Conservation (phyloP, 2,113 vertebrate species). For the Phaethornis superciliosus region DNA sequence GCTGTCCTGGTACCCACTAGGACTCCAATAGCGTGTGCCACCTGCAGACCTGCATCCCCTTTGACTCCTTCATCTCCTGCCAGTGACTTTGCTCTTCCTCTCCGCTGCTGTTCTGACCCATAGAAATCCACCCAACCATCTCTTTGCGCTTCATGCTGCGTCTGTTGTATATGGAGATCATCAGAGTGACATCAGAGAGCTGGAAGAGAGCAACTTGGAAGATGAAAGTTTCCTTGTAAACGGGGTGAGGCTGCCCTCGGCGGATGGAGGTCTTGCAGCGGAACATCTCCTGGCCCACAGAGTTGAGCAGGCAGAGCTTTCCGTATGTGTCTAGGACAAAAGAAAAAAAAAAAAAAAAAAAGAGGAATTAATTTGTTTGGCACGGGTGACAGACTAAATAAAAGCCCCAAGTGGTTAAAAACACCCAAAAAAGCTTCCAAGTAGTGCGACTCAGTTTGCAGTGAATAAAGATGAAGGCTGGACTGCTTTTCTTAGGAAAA, state of each 20-base stretch:
- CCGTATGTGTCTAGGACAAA: conserved; percentile 86
- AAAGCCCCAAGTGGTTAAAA: neutral
- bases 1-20: conserved; percentile 57
- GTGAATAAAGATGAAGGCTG: neutral
- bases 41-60: conserved; percentile 87
- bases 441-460: neutral
- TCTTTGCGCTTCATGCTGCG: conserved; percentile 95
- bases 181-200: conserved; percentile 93
- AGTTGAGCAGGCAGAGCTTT: conserved; percentile 91
- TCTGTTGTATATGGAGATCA: conserved; percentile 91
- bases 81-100: conserved; percentile 92
- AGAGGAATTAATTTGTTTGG: neutral
- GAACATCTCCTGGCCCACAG: conserved; percentile 92
- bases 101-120: conserved; percentile 94
- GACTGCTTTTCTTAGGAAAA: neutral
- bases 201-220: conserved; percentile 98
- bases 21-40: conserved; percentile 93
- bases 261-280: conserved; percentile 94
- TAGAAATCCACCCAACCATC: conserved; percentile 94
- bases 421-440: neutral
- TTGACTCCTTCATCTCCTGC: conserved; percentile 91
- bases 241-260: conserved; percentile 91
- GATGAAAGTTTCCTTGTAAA: conserved; percentile 97
- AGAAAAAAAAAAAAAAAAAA: neutral
- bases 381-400: neutral